Conservation (phyloP, 1,140 invertebrate genomes). For the Drosophila trapezifrons region DNA sequence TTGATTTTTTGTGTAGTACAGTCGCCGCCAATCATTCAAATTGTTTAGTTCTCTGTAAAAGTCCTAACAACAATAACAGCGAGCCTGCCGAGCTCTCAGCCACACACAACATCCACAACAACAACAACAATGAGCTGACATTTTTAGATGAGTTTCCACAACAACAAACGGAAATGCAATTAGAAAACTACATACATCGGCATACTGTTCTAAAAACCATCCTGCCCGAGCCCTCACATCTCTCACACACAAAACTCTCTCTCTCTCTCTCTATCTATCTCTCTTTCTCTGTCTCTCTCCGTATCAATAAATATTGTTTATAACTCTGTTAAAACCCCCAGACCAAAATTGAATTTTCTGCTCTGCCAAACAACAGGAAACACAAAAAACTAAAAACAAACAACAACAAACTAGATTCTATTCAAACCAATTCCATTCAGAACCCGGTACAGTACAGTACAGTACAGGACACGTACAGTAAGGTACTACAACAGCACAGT, state of each 20-base stretch:
- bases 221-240: conserved; percentile 82
- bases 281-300: conserved; percentile 35
- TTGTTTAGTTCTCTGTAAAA: conserved; percentile 14
- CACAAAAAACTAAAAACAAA: conserved; percentile 25
- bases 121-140: conserved; percentile 10
- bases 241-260: conserved; percentile 49
- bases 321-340: conserved; percentile 41
- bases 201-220: conserved; percentile 70
- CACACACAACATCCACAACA: conserved; percentile 13
- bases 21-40: conserved; percentile 11
- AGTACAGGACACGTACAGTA: conserved; percentile 10
- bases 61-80: conserved; percentile 12
- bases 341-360: conserved; percentile 55
- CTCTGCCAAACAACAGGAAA: conserved; percentile 41
- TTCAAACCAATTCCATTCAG: conserved; percentile 29
- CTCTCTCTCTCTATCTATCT: conserved; percentile 5
- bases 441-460: conserved; percentile 24
- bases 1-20: conserved; percentile 32
- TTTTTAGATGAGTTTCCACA: conserved; percentile 11
- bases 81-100: conserved; percentile 11
- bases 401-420: conserved; percentile 38
- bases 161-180: conserved; percentile 43
- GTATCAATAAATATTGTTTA: conserved; percentile 54
- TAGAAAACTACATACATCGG: conserved; percentile 23
- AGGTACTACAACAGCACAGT: conserved; percentile 19